Evolutionary conservation across 2,113 vertebrate genomes (phyloP).

Genomic region (Morone saxatilis): DNA sequence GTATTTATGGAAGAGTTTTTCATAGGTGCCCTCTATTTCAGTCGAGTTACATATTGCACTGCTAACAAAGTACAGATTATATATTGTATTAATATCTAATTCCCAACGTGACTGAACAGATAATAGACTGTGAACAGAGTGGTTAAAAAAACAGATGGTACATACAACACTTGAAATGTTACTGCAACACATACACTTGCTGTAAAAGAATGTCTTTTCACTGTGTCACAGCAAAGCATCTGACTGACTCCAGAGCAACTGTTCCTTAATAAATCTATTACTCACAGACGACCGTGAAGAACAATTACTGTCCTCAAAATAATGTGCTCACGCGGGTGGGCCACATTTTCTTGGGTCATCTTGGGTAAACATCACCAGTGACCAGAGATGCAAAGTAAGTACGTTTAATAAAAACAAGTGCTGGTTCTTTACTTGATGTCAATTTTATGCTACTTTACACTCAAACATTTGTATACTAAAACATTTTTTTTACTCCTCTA

Average conservation of each 20-base stretch:
- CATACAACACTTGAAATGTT: constrained; percentile 26
- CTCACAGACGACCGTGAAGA: constrained; percentile 7
- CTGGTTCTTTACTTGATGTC: background rate
- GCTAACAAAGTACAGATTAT: background rate
- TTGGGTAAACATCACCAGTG: constrained; percentile 1
- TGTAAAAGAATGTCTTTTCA: constrained; percentile 23
- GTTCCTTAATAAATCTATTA: constrained; percentile 44
- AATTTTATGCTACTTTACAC: background rate
- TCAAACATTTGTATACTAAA: no score
- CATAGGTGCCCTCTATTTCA: background rate
- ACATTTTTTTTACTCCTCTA: background rate
- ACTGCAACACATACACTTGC: background rate
- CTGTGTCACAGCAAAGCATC: constrained; percentile 31
- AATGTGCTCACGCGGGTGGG: constrained; percentile 19
- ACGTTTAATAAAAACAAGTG: background rate
- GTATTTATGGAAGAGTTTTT: constrained; percentile 15
- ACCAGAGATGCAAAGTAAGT: background rate
- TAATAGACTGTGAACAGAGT: background rate
- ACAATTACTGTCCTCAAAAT: constrained; percentile 26
- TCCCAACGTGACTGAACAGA: background rate
- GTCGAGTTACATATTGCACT: constrained; percentile 3
- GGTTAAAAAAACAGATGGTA: background rate
- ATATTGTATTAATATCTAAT: background rate
- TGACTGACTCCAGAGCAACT: constrained; percentile 35
- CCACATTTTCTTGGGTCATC: background rate